Evolutionary conservation across 2,888 invertebrate species (phyloP).

Genomic region (Thereva nobilitata): DNA sequence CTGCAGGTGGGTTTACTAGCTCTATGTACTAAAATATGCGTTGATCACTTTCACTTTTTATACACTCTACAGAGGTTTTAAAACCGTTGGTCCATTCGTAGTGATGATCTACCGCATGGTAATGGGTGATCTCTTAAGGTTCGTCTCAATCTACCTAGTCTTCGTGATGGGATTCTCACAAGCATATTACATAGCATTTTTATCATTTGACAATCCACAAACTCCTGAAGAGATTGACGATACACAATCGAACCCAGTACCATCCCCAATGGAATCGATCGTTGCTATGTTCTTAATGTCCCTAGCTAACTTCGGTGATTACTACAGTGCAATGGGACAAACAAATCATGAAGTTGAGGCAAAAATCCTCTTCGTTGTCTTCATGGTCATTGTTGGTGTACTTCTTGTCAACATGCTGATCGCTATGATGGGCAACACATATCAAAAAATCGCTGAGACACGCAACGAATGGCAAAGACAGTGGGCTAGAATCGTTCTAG

Average conservation of each 20-base stretch:
- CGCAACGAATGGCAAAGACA: constrained; percentile 97
- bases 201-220: constrained; percentile 83
- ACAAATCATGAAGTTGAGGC: constrained; percentile 88
- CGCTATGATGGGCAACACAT: constrained; percentile 99
- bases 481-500: constrained; percentile 97
- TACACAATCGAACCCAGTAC: constrained; percentile 82
- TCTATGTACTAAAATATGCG: background rate
- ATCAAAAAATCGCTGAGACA: constrained; percentile 96
- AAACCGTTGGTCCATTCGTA: constrained; percentile 98
- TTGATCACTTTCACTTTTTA: background rate
- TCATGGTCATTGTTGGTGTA: constrained; percentile 96
- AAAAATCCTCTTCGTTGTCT: constrained; percentile 92
- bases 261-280: constrained; percentile 90
- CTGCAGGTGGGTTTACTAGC: constrained; percentile 73
- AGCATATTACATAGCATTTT: constrained; percentile 90
- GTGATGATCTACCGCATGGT: constrained; percentile 99
- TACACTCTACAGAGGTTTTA: constrained; percentile 78
- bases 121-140: constrained; percentile 91
- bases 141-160: constrained; percentile 94
- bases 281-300: constrained; percentile 99
- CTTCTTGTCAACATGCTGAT: constrained; percentile 97
- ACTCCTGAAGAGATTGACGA: constrained; percentile 84
- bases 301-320: constrained; percentile 93
- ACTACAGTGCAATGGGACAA: constrained; percentile 86
- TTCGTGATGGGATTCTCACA: constrained; percentile 98